Evolutionary conservation across 37 sponge, comb jelly and placozoan species (phyloP), one percentile per base, ranked within the genome.

Genomic region (Diacarnus erythraeanus): DNA sequence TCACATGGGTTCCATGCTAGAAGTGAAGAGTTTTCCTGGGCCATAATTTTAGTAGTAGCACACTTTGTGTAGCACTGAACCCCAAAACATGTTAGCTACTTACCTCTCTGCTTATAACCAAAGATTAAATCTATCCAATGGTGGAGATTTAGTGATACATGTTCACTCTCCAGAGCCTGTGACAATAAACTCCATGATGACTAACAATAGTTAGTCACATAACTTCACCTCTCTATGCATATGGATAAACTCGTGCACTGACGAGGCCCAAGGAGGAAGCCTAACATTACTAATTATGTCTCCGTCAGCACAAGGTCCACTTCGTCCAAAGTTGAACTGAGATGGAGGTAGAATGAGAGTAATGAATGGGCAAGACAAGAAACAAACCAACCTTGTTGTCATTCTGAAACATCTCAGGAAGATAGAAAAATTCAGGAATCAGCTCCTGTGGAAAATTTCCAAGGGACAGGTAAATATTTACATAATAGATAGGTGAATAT

Each of bases 71-170:
- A n/a, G n/a, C n/a, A n/a, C n/a, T n/a, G n/a, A n/a, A n/a, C n/a
- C n/a, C n/a, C n/a, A n/a, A n/a, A 51, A 3, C 33, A 56, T 33
- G 26, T 5, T 60, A 42, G 35, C 5, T 33, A 57, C 35, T 59
- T 31, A 86, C 97, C 97, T 76, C 87, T 83, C 70, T 96, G 97
- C 59, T 92, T 92, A 88, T 78, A 96, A 40, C 97, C 97, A 89
- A 96, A 96, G 20, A 96, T 90, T 1, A 96, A 82, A 59, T 96
- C 97, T 31, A 96, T 92, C 97, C 97, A 96, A 40, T 90, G 84
- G 38, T 96, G 93, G 1, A 96, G 81, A 41, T 90, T 79, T 26
- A 79, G 42, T 12, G 93, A 93, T 5, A 96, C 97, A 87, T 96
- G 84, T 26, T 96, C 93, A n/a, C 91, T 90, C 61, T 96, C 97